Evolutionary conservation across 2,888 invertebrate species (phyloP), one percentile per base, ranked within the genome.

Genomic region (Platypus cylindrus): DNA sequence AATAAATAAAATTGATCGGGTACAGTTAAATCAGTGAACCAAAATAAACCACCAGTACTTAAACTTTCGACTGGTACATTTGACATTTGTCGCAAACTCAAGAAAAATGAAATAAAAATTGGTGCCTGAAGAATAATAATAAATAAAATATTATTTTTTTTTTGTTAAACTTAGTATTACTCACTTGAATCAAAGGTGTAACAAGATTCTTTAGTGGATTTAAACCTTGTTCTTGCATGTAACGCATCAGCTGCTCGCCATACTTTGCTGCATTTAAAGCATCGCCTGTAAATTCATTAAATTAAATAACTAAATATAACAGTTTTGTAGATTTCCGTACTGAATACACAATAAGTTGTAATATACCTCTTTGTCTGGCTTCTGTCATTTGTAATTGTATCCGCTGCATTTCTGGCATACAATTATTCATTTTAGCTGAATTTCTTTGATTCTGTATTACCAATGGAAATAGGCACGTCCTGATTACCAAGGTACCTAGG

Each of bases 21-120:
- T 7, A 87, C 59, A 1, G 94, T 91, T 27, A 98, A 69, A 67
- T 99, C 93, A 3, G 72, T 66, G 58, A 98, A 94, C 97, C 97
- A 98, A 50, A 71, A 76, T 1, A 89, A 46, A 1, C 98, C 98
- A 17, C 97, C 97, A 1, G 73, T 67, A 43, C 74, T 71, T 71
- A 97, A 71, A 55, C 91, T 91, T 25, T 87, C 89, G 20, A 98
- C 84, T 2, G 94, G 95, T 17, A 80, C 71, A 52, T 79, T 81
- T 1, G 90, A 77, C 94, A 98, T 94, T 44, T 73, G 66, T 48
- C 87, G 70, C 29, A 98, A 62, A 0, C 81, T 89, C 64, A 86
- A 71, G 56, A 94, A 97, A 57, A 91, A 84, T 1, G 94, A 91
- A 43, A 95, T 63, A 58, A 97, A 97, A 11, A 97, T 64, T 0